These are phyloP conservation scores for Chloebia gouldiae DNA, from an alignment of 2,113 vertebrate species.

Conservation along the genomic window DNA sequence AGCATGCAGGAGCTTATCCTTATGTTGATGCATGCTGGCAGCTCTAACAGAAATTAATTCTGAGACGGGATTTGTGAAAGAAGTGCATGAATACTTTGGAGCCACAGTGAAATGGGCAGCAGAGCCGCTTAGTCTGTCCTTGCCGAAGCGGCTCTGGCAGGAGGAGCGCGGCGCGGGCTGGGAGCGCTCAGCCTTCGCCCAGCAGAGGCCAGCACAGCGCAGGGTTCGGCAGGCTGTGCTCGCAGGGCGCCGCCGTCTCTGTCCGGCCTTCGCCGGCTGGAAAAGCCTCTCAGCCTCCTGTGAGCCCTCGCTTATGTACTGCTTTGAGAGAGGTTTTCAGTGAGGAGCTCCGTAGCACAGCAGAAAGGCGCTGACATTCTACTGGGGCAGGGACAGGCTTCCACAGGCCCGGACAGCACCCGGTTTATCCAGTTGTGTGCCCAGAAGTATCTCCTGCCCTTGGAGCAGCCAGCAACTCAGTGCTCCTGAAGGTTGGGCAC, in stretches of 20 bases:
- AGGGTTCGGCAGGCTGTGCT: not conserved
- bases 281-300: not conserved
- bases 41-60: not conserved
- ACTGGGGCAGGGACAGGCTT: not conserved
- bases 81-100: not conserved
- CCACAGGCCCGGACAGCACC: not conserved
- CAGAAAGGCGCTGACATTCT: not conserved
- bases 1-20: not conserved
- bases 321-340: not conserved
- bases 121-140: not conserved
- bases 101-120: not conserved
- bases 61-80: not conserved
- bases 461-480: not conserved
- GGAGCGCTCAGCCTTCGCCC: not conserved
- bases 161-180: not conserved
- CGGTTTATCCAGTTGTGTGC: not conserved
- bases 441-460: not conserved
- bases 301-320: not conserved
- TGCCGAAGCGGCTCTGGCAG: too few relatives aligned
- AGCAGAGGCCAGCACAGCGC: slow-evolving; percentile 52
- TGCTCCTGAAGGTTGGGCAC: not conserved
- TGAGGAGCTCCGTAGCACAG: not conserved
- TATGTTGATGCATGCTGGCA: not conserved
- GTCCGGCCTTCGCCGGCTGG: not conserved
- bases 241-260: not conserved